Evolutionary conservation across 1,140 invertebrate species (phyloP).

Genomic region (Ditylenchus dipsaci): DNA sequence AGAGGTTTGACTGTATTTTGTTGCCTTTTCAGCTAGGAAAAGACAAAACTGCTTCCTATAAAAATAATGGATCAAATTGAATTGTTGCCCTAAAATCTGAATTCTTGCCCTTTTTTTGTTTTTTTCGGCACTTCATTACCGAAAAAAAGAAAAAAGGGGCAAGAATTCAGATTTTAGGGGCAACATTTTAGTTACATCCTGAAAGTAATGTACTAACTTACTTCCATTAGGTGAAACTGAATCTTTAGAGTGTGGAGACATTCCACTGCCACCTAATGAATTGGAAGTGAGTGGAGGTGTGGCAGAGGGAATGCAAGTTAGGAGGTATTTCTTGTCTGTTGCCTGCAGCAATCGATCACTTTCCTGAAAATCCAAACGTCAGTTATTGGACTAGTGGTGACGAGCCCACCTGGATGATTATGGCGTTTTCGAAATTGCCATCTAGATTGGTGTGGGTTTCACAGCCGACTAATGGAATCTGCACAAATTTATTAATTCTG

Average conservation of each 20-base stretch:
- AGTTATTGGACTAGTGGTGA: neutral
- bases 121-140: too few relatives aligned
- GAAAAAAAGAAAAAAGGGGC: too few relatives aligned
- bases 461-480: conserved; percentile 53
- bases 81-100: too few relatives aligned
- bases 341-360: neutral
- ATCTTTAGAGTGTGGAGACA: too few relatives aligned
- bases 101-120: too few relatives aligned
- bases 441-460: conserved; percentile 48
- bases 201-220: neutral
- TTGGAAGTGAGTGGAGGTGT: neutral
- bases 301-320: conserved; percentile 53
- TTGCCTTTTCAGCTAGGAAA: too few relatives aligned
- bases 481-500: neutral
- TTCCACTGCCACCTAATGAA: neutral
- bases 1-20: too few relatives aligned
- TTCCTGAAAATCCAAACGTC: neutral
- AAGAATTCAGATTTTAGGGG: too few relatives aligned
- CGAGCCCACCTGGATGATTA: conserved; percentile 44
- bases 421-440: conserved; percentile 55
- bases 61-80: too few relatives aligned
- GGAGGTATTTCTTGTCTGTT: conserved; percentile 46
- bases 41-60: too few relatives aligned
- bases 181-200: neutral
- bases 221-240: too few relatives aligned